These are phyloP conservation scores for Cepphus grylle DNA, from an alignment of 2,113 vertebrate genomes.

Conservation along the genomic window DNA sequence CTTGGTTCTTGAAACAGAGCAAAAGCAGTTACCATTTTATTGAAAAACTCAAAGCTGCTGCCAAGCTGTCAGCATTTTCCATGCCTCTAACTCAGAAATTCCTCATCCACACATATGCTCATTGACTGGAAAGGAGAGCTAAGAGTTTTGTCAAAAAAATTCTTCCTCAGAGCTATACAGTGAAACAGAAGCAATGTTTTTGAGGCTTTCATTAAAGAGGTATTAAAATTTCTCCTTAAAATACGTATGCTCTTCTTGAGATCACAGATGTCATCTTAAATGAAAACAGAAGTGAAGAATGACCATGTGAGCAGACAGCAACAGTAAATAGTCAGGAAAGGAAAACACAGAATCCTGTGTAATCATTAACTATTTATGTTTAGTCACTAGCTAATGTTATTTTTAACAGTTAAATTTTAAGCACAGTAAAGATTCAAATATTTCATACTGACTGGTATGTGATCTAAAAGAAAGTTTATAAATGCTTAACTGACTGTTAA, in stretches of 20 bases:
- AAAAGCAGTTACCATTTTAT: background rate
- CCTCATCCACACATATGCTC: background rate
- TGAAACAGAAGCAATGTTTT: background rate
- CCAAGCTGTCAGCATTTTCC: slow-evolving; percentile 12
- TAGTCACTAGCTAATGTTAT: background rate
- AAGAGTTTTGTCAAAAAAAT: background rate
- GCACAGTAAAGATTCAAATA: background rate
- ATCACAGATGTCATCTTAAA: accelerated
- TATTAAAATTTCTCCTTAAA: background rate
- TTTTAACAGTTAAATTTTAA: background rate
- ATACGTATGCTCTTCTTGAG: background rate
- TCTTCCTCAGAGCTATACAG: background rate
- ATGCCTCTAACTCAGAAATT: slow-evolving; percentile 18
- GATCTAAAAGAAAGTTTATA: background rate
- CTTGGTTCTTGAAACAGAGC: background rate
- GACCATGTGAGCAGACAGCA: background rate
- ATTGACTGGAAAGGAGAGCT: background rate
- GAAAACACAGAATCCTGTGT: background rate
- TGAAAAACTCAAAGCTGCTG: slow-evolving; percentile 6
- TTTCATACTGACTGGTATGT: background rate
- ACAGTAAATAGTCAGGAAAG: background rate
- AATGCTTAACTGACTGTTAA: background rate
- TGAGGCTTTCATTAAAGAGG: background rate
- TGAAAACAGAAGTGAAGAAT: background rate
- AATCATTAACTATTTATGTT: background rate